Evolutionary conservation across 2,888 invertebrate species (phyloP), one percentile per base, ranked within the genome.

Genomic region (Drosophila aldrichi): DNA sequence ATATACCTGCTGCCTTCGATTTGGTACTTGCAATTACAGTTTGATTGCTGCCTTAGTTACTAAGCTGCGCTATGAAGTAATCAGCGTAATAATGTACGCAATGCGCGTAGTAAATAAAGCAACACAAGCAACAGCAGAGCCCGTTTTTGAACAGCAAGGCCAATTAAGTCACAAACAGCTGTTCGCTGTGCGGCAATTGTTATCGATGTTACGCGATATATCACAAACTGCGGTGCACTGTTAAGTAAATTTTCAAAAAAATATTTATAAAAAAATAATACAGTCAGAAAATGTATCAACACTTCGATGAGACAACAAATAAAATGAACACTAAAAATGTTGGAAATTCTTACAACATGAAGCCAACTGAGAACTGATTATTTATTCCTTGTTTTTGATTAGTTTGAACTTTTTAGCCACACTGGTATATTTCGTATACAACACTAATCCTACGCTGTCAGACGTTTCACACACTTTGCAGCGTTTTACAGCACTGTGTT

Each of bases 21-120:
- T 67, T 65, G 44, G 32, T 49, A 25, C 43, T 3, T 56, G 64
- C 55, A 59, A 54, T 40, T 49, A 48, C 36, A n/a, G 14, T 46
- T 54, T 8, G 20, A 38, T 56, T 18, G 34, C 34, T 25, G 29
- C 2, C 1, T 62, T 57, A 36, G 43, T 49, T 46, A 25, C 20
- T 59, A 6, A 38, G 14, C 36, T 22, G 40, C 29, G 46, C 18
- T 56, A 65, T 79, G 64, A 48, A 70, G 68, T 79, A 79, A 79
- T 79, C 64, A 67, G 58, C 76, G 52, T 40, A 44, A 56, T 20
- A 46, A 70, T 56, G 72, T 29, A 74, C 64, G 72, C 64, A 64
- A 46, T 64, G 63, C 29, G 69, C 81, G 78, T 81, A 81, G 66
- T 77, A 61, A 79, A 74, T 67, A 73, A 81, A 52, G 36, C 60